These are phyloP conservation scores for Microcebus jonahi DNA, from an alignment of 2,113 vertebrate species.

Conservation along the genomic window DNA sequence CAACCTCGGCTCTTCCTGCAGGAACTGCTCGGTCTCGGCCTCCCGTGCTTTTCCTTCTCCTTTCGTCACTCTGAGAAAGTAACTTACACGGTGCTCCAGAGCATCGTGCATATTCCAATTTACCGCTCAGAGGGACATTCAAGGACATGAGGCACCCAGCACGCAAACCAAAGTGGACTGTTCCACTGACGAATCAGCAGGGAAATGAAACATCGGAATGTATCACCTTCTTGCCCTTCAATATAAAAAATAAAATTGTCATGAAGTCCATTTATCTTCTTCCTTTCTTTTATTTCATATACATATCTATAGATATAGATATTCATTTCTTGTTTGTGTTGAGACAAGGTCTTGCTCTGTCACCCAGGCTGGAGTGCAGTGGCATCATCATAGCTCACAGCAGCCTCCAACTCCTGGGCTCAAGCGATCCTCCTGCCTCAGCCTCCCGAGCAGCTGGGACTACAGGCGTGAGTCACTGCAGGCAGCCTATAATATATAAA, in stretches of 20 bases:
- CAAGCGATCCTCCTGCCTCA: too few relatives aligned
- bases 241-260: neutral
- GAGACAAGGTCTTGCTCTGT: too few relatives aligned
- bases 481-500: neutral
- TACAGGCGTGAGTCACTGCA: too few relatives aligned
- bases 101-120: neutral
- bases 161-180: too few relatives aligned
- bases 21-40: fast-evolving
- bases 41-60: neutral
- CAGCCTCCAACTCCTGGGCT: too few relatives aligned
- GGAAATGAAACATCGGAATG: neutral
- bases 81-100: neutral
- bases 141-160: too few relatives aligned
- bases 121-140: neutral
- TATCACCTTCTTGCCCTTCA: neutral
- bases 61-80: neutral
- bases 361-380: too few relatives aligned
- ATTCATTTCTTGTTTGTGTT: too few relatives aligned
- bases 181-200: neutral
- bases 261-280: neutral
- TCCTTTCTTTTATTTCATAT: neutral
- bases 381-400: too few relatives aligned
- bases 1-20: fast-evolving
- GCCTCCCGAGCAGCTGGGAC: too few relatives aligned
- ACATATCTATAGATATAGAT: too few relatives aligned